Evolutionary conservation across 2,888 invertebrate genomes (phyloP).

Genomic region (Tenodera sinensis): DNA sequence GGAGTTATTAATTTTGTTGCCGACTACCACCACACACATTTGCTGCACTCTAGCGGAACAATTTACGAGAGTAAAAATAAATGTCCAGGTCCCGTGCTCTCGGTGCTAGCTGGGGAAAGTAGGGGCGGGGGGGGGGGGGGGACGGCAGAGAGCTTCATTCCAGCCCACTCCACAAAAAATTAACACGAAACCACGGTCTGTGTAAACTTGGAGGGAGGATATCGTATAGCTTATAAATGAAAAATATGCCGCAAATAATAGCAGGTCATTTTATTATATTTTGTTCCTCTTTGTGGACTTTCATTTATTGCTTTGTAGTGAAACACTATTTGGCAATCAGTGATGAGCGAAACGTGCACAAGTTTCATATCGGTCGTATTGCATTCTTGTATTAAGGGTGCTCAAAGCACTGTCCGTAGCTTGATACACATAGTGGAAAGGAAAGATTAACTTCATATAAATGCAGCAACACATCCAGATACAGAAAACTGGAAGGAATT

Average conservation of each 20-base stretch:
- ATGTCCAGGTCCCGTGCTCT: neutral
- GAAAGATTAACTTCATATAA: too few species aligned
- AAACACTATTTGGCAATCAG: neutral
- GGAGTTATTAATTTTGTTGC: neutral
- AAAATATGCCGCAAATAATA: neutral
- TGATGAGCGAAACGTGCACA: neutral
- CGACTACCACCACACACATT: neutral
- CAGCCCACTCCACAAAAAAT: neutral
- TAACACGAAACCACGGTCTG: neutral
- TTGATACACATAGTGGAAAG: too few species aligned
- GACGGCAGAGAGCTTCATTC: neutral
- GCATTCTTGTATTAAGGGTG: too few species aligned
- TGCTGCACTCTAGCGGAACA: neutral
- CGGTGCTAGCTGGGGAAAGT: neutral
- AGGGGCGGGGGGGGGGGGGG: too few species aligned
- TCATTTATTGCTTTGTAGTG: neutral
- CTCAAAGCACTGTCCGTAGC: too few species aligned
- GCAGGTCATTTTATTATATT: neutral
- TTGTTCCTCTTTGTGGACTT: neutral
- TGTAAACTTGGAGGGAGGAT: neutral
- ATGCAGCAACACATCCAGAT: too few species aligned
- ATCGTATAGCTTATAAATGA: neutral
- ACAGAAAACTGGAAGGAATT: too few species aligned
- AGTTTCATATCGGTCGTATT: too few species aligned
- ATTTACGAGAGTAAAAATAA: neutral